Percentiles rank a stretch among this genome's conserved stretches.
Conservation (phyloP, 2,113 vertebrate genomes). For the Dromiciops gliroides region DNA sequence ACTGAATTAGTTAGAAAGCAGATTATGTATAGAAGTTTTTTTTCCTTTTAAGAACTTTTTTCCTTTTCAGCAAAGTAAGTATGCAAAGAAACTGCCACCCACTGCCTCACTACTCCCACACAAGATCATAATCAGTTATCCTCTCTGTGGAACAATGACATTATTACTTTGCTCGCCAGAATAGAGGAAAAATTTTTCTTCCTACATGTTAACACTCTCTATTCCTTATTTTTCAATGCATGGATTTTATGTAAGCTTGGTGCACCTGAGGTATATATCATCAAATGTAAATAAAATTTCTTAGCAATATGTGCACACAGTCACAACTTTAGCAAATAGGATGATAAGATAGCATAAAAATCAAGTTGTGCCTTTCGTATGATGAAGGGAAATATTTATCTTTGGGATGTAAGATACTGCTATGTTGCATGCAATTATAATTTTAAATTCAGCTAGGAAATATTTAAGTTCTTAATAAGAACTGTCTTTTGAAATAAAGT, state of each 20-base stretch:
- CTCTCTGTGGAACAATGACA: slow-evolving; percentile 59
- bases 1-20: slow-evolving; percentile 43
- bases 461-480: not conserved
- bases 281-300: slow-evolving; percentile 25
- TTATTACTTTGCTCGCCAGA: slow-evolving; percentile 36
- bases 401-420: not conserved
- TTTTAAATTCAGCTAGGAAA: slow-evolving; percentile 16
- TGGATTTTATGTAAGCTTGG: not conserved
- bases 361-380: not conserved
- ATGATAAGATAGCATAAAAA: slow-evolving; percentile 29
- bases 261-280: not conserved
- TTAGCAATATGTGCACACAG: slow-evolving; percentile 45
- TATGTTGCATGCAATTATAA: slow-evolving; percentile 25
- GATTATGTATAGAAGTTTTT: not conserved
- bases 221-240: slow-evolving; percentile 2
- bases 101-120: slow-evolving; percentile 64
- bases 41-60: slow-evolving; percentile 48
- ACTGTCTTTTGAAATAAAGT: not conserved
- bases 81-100: slow-evolving; percentile 36
- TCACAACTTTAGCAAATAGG: not conserved
- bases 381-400: slow-evolving; percentile 5
- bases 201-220: slow-evolving; percentile 42
- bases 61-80: slow-evolving; percentile 62
- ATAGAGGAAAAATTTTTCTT: slow-evolving; percentile 30
- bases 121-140: slow-evolving; percentile 59